Conservation (phyloP, 2,888 invertebrate genomes). For the Idaea aversata region DNA sequence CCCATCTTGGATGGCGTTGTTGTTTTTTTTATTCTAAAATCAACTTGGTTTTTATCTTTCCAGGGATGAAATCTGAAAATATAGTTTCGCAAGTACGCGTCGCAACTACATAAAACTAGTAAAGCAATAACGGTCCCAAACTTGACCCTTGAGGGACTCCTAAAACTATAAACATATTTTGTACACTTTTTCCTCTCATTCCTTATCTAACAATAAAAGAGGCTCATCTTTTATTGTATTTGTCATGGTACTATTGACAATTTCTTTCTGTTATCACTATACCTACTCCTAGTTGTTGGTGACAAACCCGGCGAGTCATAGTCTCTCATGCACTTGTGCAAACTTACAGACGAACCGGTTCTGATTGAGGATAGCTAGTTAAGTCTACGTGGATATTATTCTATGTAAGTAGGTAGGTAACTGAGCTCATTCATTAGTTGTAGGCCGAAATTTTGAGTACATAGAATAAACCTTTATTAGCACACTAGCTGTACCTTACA, state of each 20-base stretch:
- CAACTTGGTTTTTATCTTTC: not conserved
- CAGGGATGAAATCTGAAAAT: not conserved
- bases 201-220: not conserved
- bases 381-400: not conserved
- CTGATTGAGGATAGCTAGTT: not conserved
- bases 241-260: not conserved
- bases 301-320: conserved; percentile 12
- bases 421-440: not conserved
- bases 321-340: conserved; percentile 36
- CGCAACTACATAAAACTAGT: not conserved
- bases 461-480: no score
- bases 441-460: not conserved
- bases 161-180: not conserved
- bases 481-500: no score
- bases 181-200: not conserved
- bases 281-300: conserved; percentile 8
- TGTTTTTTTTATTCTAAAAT: no score
- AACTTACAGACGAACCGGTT: conserved; percentile 30
- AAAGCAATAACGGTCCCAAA: not conserved
- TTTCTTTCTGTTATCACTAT: not conserved
- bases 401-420: not conserved
- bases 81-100: no score
- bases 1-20: no score
- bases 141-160: not conserved
- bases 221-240: not conserved